These are phyloP conservation scores for Muricea muricata DNA, from an alignment of 92 coral and sea anemone species.

Conservation along the genomic window DNA sequence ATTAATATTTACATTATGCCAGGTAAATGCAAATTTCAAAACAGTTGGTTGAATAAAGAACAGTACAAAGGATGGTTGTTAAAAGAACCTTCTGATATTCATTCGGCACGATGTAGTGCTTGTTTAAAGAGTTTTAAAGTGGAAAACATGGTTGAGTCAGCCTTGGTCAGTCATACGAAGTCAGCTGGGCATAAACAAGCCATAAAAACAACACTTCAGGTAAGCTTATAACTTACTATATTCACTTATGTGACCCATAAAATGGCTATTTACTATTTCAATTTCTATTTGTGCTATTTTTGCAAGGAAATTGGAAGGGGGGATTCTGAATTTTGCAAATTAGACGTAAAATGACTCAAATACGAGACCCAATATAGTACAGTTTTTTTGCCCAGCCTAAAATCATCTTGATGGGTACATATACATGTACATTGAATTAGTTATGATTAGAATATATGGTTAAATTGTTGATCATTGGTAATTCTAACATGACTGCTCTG, in stretches of 20 bases:
- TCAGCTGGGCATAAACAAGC: slow-evolving; percentile 30
- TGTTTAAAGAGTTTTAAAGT: slow-evolving; percentile 39
- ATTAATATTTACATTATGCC: background rate
- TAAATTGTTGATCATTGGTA: background rate
- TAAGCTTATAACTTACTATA: slow-evolving; percentile 13
- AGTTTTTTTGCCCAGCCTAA: too few relatives aligned
- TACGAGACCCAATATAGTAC: too few relatives aligned
- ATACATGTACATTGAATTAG: too few relatives aligned
- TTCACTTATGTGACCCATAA: background rate
- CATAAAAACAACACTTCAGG: slow-evolving; percentile 31
- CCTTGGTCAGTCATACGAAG: slow-evolving; percentile 19
- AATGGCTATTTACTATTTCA: too few relatives aligned
- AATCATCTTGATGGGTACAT: too few relatives aligned
- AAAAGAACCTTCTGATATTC: slow-evolving; percentile 29
- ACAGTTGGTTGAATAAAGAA: slow-evolving; percentile 31
- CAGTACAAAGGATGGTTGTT: slow-evolving; percentile 34
- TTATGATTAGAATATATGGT: too few relatives aligned
- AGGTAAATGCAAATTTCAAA: slow-evolving; percentile 34
- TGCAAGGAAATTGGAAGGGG: background rate
- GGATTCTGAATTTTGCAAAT: too few relatives aligned
- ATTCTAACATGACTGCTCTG: too few relatives aligned
- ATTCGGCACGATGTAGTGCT: slow-evolving; percentile 27
- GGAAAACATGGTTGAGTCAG: slow-evolving; percentile 34
- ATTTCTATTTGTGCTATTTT: background rate
- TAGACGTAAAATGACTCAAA: too few relatives aligned